Base-by-base conservation (phyloP, 2,797 vertebrate genomes). In the Sphenopsis melanotis region DNA sequence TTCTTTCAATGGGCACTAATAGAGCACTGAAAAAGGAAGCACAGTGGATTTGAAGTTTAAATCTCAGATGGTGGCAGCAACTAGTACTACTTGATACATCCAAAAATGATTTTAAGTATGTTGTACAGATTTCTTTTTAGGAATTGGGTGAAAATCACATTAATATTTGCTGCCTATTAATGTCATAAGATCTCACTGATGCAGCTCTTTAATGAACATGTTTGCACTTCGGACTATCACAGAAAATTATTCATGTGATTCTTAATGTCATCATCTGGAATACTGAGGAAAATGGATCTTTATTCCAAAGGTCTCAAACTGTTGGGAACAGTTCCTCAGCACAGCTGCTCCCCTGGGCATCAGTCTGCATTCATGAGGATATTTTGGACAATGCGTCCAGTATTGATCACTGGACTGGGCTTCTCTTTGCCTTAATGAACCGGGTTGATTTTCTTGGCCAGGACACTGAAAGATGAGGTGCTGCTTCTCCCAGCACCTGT, bases 21-120 rank as follows among this genome's bases (percentile, higher is more conserved):
- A 69, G 91, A 94, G 66, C n/a, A n/a, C 85, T 86, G 84, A 20
- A 34, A 57, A 93, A 88, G 76, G n/a, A 57, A 79, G 56, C 83
- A n/a, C 61, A 12, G 39, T 26, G 65, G 64, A 34, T 68, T 71
- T 90, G 94, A 76, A 86, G 87, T 88, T 92, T 72, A 86, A 89
- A 75, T 89, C 57, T 80, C 21, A 75, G 83, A 42, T 70, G 6
- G 65, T n/a, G 66, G 56, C 59, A 87, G 49, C n/a, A 39, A n/a
- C 66, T 64, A 66, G 26, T 9, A 81, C 15, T 26, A 6, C 68
- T 81, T 61, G 19, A n/a, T 52, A 10, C 26, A 11, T 49, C 50
- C 47, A 56, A 65, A 65, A 87, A 59, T 56, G 44, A 30, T 83
- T 82, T 8, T 44, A 37, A 53, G 29, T 26, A 15, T 42, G 27